Base-by-base conservation (phyloP, 2,888 invertebrate species). In the Romanomermis culicivorax region DNA sequence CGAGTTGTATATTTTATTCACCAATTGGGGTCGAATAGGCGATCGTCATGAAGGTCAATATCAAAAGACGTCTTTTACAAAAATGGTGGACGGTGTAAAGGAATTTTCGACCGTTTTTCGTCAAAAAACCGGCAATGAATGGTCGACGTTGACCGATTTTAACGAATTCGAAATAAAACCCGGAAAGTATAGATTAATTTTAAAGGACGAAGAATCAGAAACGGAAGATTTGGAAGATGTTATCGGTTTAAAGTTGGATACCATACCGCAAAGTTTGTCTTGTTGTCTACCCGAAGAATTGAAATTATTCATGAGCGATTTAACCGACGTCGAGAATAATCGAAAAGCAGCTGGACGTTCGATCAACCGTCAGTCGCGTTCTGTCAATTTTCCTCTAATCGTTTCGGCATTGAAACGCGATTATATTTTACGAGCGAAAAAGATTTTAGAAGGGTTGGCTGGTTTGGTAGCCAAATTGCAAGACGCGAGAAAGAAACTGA, bases 21-120 rank as follows among this genome's bases (percentile, higher is more conserved):
- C 74, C 17, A 68, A 74, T 29, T 76, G 76, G 75, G 76, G 76
- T 3, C 63, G 75, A 43, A 73, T 76, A 30, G 76, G 75, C 17
- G 68, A 69, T 3, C 58, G 17, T 26, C 29, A 14, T 54, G 60
- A 59, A 1, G 74, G 74, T 2, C 71, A 72, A 60, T 71, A 64
- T 58, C 74, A 75, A 62, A 71, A 72, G 57, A 75, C 74, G 2
- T 74, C 75, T 2, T 74, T 70, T 61, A 64, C 65, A 17, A 65
- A 64, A 2, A 57, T 66, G 17, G 68, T 68, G 14, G 73, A 73
- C 42, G 74, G 70, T 1, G 64, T 68, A 3, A 72, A 74, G 59
- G 75, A 75, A 60, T 76, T 75, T 64, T 64, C 68, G 56, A 73
- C 73, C 58, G 69, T 76, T 50, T 76, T 73, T 64, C 69, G 68